Conservation (phyloP, 2,797 vertebrate genomes). For the Coregonus sp. region DNA sequence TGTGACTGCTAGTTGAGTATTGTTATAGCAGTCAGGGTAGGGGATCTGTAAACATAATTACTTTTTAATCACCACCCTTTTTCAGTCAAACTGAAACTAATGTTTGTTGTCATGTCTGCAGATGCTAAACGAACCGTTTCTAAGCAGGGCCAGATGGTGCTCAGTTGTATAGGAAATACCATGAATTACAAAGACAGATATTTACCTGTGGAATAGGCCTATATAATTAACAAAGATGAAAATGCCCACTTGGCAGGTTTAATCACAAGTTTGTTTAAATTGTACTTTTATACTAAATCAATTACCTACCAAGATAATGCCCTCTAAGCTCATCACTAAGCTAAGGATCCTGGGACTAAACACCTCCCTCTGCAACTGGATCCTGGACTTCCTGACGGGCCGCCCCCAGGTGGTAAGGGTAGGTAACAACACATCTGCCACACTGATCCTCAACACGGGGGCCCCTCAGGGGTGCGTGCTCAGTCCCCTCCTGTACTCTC, state of each 20-base stretch:
- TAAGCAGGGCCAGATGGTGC: conserved; percentile 22
- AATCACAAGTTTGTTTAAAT: not conserved
- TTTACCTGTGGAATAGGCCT: not conserved
- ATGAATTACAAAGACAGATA: conserved; percentile 32
- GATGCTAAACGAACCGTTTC: conserved; percentile 26
- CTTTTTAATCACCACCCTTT: conserved; percentile 48
- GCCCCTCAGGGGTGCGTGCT: no score
- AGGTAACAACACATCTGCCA: no score
- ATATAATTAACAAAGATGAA: not conserved
- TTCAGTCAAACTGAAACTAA: conserved; percentile 34
- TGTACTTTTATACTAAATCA: not conserved
- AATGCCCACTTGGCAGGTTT: not conserved
- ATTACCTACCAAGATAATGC: no score
- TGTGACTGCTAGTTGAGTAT: not conserved
- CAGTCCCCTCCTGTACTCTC: no score
- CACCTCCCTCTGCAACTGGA: no score
- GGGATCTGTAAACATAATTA: conserved; percentile 35
- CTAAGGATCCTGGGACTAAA: no score
- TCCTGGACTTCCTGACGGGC: no score
- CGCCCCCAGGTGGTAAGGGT: no score
- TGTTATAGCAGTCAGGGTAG: not conserved
- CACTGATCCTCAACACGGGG: no score
- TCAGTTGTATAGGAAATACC: conserved; percentile 24
- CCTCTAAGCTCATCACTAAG: no score
- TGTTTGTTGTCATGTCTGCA: conserved; percentile 34